Evolutionary conservation across 2,113 vertebrate genomes (phyloP).

Genomic region (Tychaedon coryphoeus): DNA sequence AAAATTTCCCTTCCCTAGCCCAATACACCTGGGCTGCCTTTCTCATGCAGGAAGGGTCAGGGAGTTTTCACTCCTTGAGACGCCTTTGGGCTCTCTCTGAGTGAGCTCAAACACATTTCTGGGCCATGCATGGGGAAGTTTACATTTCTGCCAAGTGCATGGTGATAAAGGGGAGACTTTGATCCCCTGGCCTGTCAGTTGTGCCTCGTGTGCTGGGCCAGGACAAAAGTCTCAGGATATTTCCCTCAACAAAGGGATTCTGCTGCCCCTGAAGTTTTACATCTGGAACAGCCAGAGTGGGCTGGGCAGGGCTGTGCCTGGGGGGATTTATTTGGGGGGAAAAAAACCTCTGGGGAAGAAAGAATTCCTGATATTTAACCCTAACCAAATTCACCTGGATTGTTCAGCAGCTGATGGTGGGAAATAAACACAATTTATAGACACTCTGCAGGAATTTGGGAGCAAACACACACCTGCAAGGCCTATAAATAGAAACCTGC

Average conservation of each 20-base stretch:
- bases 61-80: background rate
- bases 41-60: background rate
- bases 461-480: background rate
- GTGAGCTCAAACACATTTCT: background rate
- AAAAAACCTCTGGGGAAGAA: background rate
- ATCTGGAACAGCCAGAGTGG: background rate
- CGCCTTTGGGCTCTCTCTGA: background rate
- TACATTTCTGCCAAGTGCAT: background rate
- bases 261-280: background rate
- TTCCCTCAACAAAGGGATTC: background rate
- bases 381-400: background rate
- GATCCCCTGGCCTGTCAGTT: slow-evolving; percentile 27
- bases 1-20: background rate
- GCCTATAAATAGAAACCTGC: background rate
- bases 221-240: slow-evolving; percentile 25
- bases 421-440: background rate
- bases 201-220: background rate
- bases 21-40: background rate
- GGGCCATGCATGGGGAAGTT: slow-evolving; percentile 30
- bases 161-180: slow-evolving; percentile 62
- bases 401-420: background rate
- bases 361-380: rapidly evolving
- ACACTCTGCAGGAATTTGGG: background rate
- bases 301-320: background rate
- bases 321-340: background rate